phyloP scores from a whole-genome alignment of 30 jellyfish, hydroid and myxozoan species.

The Pseudorhiza aurosa region DNA sequence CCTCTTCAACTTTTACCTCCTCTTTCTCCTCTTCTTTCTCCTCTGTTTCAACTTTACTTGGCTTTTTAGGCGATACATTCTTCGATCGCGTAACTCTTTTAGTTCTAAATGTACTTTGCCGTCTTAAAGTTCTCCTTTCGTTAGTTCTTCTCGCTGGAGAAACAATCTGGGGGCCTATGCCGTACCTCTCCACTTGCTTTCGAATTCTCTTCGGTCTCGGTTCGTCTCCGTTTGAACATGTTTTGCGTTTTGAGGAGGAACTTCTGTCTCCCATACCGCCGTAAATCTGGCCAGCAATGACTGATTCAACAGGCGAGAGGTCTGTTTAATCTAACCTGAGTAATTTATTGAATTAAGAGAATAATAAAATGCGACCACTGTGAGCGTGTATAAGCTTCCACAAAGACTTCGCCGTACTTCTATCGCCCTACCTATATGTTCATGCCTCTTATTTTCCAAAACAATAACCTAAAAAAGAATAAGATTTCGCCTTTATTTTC shows the following conservation, averaged over 20 bases:
- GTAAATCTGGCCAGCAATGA: conserved; percentile 42
- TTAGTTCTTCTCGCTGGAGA: conserved; percentile 10
- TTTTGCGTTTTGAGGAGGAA: conserved; percentile 7
- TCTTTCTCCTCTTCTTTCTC: background rate
- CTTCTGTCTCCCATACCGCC: conserved; percentile 57
- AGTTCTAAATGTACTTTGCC: background rate
- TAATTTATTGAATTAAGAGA: conserved; percentile 69
- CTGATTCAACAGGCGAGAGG: conserved; percentile 63
- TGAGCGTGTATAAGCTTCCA: conserved; percentile 67
- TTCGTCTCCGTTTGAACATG: conserved; percentile 12
- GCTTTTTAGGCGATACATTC: conserved; percentile 2
- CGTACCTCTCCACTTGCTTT: conserved; percentile 62
- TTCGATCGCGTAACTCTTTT: background rate
- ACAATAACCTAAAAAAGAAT: conserved; percentile 48
- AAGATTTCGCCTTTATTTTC: conserved; percentile 56
- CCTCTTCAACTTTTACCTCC: conserved; percentile 17
- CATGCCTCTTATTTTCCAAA: conserved; percentile 37
- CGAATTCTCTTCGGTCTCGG: conserved; percentile 53
- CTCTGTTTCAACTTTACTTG: conserved; percentile 18
- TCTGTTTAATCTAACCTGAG: conserved; percentile 70
- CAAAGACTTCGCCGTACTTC: conserved; percentile 68
- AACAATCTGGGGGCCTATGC: conserved; percentile 26
- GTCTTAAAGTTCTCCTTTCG: conserved; percentile 36
- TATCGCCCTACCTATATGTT: conserved; percentile 52
- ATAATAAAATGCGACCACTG: conserved; percentile 71